phyloP scores from a whole-genome alignment of 2,113 vertebrate species.

The Gobiocypris rarus region DNA sequence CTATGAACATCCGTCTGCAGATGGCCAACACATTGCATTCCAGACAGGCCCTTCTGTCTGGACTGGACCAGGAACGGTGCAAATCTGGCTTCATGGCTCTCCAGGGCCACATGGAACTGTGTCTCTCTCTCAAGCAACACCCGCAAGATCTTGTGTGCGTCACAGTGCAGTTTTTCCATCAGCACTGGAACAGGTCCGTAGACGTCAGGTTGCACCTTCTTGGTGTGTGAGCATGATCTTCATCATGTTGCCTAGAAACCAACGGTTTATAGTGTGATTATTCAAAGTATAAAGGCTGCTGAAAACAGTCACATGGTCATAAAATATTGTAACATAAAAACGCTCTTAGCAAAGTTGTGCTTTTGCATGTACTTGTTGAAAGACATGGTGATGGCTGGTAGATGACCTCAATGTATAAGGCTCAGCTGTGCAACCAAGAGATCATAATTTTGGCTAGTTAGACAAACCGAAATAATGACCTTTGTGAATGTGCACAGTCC shows the following conservation, averaged over 20 bases:
- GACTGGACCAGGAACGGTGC: slow-evolving; percentile 54
- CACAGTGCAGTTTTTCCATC: slow-evolving; percentile 56
- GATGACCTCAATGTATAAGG: slow-evolving; percentile 17
- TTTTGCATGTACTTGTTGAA: slow-evolving; percentile 26
- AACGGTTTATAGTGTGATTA: slow-evolving; percentile 52
- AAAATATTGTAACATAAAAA: slow-evolving; percentile 39
- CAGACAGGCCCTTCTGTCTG: slow-evolving; percentile 69
- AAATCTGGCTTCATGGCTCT: slow-evolving; percentile 60
- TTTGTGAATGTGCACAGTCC: background rate
- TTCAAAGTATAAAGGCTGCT: slow-evolving; percentile 49
- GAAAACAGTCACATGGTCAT: slow-evolving; percentile 50
- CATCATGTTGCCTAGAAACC: slow-evolving; percentile 49
- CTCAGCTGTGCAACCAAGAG: background rate
- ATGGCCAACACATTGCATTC: slow-evolving; percentile 77
- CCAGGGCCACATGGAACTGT: slow-evolving; percentile 52
- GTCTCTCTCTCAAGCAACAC: slow-evolving; percentile 46
- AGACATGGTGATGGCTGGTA: slow-evolving; percentile 15
- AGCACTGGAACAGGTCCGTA: slow-evolving; percentile 47
- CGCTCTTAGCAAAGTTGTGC: background rate
- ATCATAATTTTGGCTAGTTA: slow-evolving; percentile 17
- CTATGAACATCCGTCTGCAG: slow-evolving; percentile 68
- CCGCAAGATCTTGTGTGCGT: slow-evolving; percentile 44
- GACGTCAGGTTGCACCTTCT: slow-evolving; percentile 38
- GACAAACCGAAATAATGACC: background rate
- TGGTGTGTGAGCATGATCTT: slow-evolving; percentile 7